Percentiles rank a stretch among this genome's conserved stretches.
These are phyloP conservation scores for Microplitis manilae DNA, from an alignment of 2,888 invertebrate genomes.

Conservation along the genomic window DNA sequence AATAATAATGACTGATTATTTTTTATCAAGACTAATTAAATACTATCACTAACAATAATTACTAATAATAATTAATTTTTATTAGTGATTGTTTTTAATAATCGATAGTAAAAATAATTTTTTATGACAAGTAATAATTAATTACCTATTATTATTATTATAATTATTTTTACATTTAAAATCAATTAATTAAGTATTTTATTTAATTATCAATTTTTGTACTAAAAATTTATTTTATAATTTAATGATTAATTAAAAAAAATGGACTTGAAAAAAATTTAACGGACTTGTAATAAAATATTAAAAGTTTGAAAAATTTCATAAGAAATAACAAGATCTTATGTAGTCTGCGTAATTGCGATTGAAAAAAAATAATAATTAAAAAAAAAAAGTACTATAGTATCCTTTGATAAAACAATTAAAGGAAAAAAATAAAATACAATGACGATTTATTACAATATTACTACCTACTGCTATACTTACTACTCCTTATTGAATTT, in stretches of 20 bases:
- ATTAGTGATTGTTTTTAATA: slow-evolving; percentile 51
- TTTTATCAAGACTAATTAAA: not conserved
- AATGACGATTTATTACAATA: slow-evolving; percentile 9
- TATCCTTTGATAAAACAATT: not conserved
- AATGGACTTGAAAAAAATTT: slow-evolving; percentile 69
- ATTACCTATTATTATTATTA: not conserved
- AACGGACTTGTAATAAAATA: slow-evolving; percentile 71
- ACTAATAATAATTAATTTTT: not conserved
- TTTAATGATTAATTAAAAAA: not conserved
- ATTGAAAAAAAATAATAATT: slow-evolving; percentile 44
- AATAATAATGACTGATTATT: not conserved
- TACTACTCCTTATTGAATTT: not conserved
- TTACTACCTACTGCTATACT: not conserved
- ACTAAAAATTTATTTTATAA: too few relatives aligned
- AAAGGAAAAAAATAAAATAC: not conserved
- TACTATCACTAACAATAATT: not conserved
- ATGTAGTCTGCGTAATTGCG: too few relatives aligned
- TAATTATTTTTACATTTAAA: too few relatives aligned
- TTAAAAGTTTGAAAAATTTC: too few relatives aligned
- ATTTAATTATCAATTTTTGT: too few relatives aligned
- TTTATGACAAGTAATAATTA: not conserved
- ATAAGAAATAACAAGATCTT: too few relatives aligned
- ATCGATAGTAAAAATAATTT: slow-evolving; percentile 61
- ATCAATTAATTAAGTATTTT: too few relatives aligned
- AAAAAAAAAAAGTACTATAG: not conserved